phyloP scores from a whole-genome alignment of 2,113 vertebrate genomes.

The Oplegnathus fasciatus region DNA sequence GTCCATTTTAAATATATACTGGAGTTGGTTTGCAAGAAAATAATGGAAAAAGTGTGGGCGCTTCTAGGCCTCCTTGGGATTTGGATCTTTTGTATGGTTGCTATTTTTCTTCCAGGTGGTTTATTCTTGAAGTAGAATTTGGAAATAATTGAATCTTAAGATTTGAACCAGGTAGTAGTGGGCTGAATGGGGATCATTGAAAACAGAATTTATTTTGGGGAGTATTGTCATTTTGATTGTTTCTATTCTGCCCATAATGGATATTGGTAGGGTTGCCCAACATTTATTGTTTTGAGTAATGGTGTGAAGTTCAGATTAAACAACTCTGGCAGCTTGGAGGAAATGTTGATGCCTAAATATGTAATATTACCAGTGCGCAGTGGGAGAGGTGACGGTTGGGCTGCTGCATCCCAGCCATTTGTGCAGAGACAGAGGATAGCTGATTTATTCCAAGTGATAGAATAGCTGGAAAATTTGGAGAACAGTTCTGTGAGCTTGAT shows the following conservation, averaged over 20 bases:
- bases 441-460: background rate
- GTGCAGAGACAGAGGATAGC: background rate
- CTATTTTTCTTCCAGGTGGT: background rate
- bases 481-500: background rate
- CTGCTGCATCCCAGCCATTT: background rate
- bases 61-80: background rate
- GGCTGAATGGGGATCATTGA: background rate
- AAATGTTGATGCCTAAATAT: background rate
- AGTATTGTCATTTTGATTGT: background rate
- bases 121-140: background rate
- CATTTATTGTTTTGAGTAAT: background rate
- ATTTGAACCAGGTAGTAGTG: background rate
- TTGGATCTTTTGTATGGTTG: background rate
- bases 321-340: background rate
- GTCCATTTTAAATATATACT: background rate
- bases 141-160: background rate
- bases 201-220: background rate
- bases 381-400: background rate
- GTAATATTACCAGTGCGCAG: background rate
- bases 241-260: background rate
- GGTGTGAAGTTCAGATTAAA: background rate
- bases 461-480: background rate
- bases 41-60: too few relatives aligned
- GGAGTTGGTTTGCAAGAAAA: background rate
- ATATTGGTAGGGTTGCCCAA: background rate